phyloP scores from a whole-genome alignment of 2,888 invertebrate genomes.

The Arge pagana region DNA sequence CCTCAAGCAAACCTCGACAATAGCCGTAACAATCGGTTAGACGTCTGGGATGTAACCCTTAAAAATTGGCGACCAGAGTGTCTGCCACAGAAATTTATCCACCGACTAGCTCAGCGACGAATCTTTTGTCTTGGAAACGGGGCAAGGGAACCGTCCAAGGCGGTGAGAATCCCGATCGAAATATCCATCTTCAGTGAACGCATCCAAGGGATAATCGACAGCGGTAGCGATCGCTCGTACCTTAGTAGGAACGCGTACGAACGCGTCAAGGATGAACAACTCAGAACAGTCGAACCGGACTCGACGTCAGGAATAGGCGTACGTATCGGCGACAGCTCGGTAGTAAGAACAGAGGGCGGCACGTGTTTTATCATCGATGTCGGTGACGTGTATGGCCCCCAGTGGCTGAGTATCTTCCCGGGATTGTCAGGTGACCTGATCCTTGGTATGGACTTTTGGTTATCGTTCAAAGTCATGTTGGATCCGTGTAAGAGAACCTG shows the following conservation, averaged over 20 bases:
- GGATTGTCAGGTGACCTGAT: slow-evolving; percentile 18
- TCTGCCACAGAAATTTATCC: neutral
- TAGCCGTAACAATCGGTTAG: too few species aligned
- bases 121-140: neutral
- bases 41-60: too few species aligned
- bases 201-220: slow-evolving; percentile 16
- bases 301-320: slow-evolving; percentile 5
- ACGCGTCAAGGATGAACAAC: slow-evolving; percentile 13
- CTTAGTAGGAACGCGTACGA: slow-evolving; percentile 11
- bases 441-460: slow-evolving; percentile 28
- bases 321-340: slow-evolving; percentile 9
- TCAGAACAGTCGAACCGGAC: slow-evolving; percentile 4
- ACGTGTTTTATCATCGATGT: slow-evolving; percentile 21
- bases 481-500: slow-evolving; percentile 15
- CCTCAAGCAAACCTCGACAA: too few species aligned
- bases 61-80: slow-evolving; percentile 4
- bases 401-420: slow-evolving; percentile 24
- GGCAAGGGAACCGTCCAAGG: slow-evolving; percentile 17
- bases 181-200: slow-evolving; percentile 23
- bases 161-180: slow-evolving; percentile 17
- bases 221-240: slow-evolving; percentile 13
- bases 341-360: slow-evolving; percentile 10
- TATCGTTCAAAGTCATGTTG: slow-evolving; percentile 22
- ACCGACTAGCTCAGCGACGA: slow-evolving; percentile 9
- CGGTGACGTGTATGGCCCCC: slow-evolving; percentile 23